Base-by-base conservation (phyloP, 1,140 invertebrate species). In the Lineus longissimus region DNA sequence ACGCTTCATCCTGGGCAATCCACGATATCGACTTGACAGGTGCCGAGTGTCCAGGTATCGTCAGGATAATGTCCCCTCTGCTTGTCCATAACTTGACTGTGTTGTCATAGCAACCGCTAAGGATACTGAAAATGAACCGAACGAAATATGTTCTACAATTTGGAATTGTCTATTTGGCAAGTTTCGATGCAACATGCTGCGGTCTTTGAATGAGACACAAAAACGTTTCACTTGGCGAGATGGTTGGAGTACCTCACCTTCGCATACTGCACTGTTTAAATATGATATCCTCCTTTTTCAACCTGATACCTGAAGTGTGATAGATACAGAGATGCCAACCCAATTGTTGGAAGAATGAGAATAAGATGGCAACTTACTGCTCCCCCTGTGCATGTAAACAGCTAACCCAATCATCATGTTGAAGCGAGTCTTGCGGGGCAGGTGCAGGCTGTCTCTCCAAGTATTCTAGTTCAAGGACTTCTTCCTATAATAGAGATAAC, bases 341-440 rank as follows among this genome's bases (percentile, higher is more conserved):
- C n/a, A n/a, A n/a, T n/a, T n/a, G n/a, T n/a, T n/a, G n/a, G n/a
- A n/a, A n/a, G n/a, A n/a, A n/a, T n/a, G n/a, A n/a, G n/a, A n/a
- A n/a, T n/a, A n/a, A n/a, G n/a, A n/a, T n/a, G n/a, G n/a, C n/a
- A 19, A 72, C 68, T 70, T 91, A 95, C 82, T 90, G 88, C 27
- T 87, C 86, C 63, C 82, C 81, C 57, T 87, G 85, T 67, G 90
- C 87, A 33, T 74, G 68, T n/a, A 77, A 25, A 95, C 88, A 40
- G 91, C 88, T 55, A 90, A 98, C 92, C 95, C 95, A 98, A 80
- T 98, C 95, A 83, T 97, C 93, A 78, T 97, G 94, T 72, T 93
- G 85, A 56, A 97, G 83, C 74, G 91, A 92, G 76, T 96, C 90
- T 76, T 94, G 86, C 13, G 94, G 94, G 74, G 91, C 86, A 0